Evolutionary conservation across 2,888 invertebrate genomes (phyloP).

Genomic region (Zygothrica quintamaculata): DNA sequence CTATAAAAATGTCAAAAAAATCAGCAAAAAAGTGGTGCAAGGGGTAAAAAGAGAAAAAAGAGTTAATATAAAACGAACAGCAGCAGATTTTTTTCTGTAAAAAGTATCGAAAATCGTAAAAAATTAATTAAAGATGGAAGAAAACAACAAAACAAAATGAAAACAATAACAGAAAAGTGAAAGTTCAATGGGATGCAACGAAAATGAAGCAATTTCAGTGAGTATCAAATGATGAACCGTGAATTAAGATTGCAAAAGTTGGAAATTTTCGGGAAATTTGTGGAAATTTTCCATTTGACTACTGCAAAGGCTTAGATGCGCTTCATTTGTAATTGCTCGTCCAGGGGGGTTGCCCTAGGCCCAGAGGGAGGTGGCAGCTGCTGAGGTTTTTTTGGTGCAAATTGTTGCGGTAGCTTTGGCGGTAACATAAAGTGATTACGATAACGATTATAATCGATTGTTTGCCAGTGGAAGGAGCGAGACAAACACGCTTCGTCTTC

Average conservation of each 20-base stretch:
- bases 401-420: conserved; percentile 50
- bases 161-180: conserved; percentile 53
- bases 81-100: conserved; percentile 27
- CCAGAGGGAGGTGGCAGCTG: conserved; percentile 46
- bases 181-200: conserved; percentile 64
- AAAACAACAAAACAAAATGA: conserved; percentile 17
- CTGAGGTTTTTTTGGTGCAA: conserved; percentile 39
- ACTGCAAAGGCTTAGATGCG: conserved; percentile 58
- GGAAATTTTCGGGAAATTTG: conserved; percentile 58
- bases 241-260: too few relatives aligned
- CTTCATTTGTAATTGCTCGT: conserved; percentile 34
- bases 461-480: too few relatives aligned
- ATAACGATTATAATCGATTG: conserved; percentile 8
- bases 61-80: conserved; percentile 41
- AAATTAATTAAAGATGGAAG: conserved; percentile 69
- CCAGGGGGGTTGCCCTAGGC: conserved; percentile 23
- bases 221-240: conserved; percentile 56
- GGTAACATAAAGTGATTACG: conserved; percentile 67
- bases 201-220: conserved; percentile 68
- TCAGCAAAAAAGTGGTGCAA: conserved; percentile 43
- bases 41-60: conserved; percentile 52
- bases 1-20: conserved; percentile 55
- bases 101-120: conserved; percentile 38
- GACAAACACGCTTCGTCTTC: conserved; percentile 11
- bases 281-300: conserved; percentile 43